Base-by-base conservation (phyloP, 2,888 invertebrate genomes). In the Parnassius smintheus region DNA sequence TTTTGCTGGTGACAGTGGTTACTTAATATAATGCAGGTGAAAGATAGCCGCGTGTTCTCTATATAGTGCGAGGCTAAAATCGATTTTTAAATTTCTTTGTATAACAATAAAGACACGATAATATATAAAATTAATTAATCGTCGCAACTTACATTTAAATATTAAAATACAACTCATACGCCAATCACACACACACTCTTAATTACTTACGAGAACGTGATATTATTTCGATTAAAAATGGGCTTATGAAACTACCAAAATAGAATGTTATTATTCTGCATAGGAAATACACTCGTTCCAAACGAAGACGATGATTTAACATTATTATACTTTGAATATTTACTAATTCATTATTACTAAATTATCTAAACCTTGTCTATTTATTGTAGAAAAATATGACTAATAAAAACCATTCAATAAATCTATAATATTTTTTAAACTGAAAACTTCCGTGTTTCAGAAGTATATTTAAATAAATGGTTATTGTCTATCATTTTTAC, bases 341-440 rank as follows among this genome's bases (percentile, higher is more conserved):
- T 56, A 44, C 11, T 44, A 42, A 49, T 50, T 45, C 46, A 49
- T 35, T 59, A 55, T 48, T 53, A n/a, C 46, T 62, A 58, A 55
- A 50, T 57, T 25, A 41, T 46, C 52, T 57, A 62, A 42, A 48
- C 9, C 10, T 42, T n/a, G 13, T 57, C 52, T 53, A 53, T 62
- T 62, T 60, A 62, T 67, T 68, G 67, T 62, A 67, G 62, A 48
- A 7, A 18, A 53, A 57, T 53, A 2, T 61, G 8, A 41, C 18
- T 49, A 13, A 13, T 18, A 9, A 46, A n/a, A 12, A 46, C 10
- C 7, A 46, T 10, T 45, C n/a, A 2, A 12, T 46, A 18, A 18
- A 18, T 18, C 18, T 46, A 11, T 35, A 35, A 35, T 35, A 35
- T 35, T 35, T 3, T 18, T 35, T 35, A 35, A 35, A 35, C 35